Conservation (phyloP, 2,888 invertebrate genomes). For the Lepeophtheirus nordmannii region DNA sequence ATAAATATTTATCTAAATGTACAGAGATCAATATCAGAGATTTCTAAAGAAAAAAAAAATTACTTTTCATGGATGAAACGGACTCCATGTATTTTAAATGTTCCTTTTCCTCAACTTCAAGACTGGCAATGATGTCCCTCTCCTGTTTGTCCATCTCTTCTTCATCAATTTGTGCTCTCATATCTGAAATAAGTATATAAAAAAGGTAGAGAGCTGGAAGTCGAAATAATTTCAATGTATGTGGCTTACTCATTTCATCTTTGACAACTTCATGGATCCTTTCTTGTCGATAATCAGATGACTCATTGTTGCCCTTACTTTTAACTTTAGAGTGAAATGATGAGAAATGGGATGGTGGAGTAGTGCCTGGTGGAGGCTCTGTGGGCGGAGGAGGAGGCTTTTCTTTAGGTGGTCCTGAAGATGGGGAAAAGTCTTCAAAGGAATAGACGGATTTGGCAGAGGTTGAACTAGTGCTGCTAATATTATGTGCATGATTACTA, state of each 20-base stretch:
- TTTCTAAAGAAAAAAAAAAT: neutral
- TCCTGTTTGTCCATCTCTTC: slow-evolving; percentile 53
- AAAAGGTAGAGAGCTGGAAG: neutral
- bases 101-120: slow-evolving; percentile 45
- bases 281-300: no score
- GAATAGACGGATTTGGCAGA: slow-evolving; percentile 4
- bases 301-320: no score
- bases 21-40: no score
- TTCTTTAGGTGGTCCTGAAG: slow-evolving; percentile 58
- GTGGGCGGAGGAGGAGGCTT: slow-evolving; percentile 62
- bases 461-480: neutral
- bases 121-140: slow-evolving; percentile 47
- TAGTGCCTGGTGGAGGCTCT: slow-evolving; percentile 33
- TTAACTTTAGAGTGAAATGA: no score
- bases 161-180: slow-evolving; percentile 39
- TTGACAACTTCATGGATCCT: no score
- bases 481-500: neutral
- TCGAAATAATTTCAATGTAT: slow-evolving; percentile 1
- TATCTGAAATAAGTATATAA: slow-evolving; percentile 13
- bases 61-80: slow-evolving; percentile 20
- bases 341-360: neutral
- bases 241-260: no score
- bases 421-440: slow-evolving; percentile 36
- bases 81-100: slow-evolving; percentile 28
- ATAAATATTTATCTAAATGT: neutral